Evolutionary conservation across 2,888 invertebrate genomes (phyloP).

Genomic region (Epinotia nisella): DNA sequence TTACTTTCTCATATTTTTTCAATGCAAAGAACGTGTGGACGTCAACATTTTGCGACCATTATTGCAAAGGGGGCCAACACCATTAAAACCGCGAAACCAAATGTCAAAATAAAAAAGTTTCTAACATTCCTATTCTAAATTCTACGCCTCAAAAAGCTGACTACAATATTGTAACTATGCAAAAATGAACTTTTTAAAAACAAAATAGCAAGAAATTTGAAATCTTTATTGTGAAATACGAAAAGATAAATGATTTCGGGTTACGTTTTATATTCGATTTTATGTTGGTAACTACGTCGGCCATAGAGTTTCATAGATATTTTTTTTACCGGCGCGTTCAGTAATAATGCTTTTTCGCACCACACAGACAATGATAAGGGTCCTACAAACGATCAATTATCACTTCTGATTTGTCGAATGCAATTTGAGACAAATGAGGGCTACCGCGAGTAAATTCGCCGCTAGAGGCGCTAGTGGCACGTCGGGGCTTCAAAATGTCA

Average conservation of each 20-base stretch:
- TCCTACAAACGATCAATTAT: too few species aligned
- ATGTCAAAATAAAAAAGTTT: conserved; percentile 49
- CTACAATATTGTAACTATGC: neutral
- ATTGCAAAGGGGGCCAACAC: conserved; percentile 45
- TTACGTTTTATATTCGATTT: neutral
- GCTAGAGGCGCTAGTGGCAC: too few species aligned
- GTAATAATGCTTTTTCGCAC: neutral
- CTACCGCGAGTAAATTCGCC: too few species aligned
- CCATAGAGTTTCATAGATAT: conserved; percentile 31
- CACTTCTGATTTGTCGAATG: too few species aligned
- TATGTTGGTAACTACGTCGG: conserved; percentile 12
- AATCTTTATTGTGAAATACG: neutral
- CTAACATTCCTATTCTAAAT: neutral
- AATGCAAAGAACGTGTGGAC: conserved; percentile 47
- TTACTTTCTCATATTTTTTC: conserved; percentile 45
- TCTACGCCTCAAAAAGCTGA: neutral
- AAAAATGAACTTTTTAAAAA: neutral
- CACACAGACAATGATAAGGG: neutral
- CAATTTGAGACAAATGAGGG: too few species aligned
- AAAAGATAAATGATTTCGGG: neutral
- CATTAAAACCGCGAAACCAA: conserved; percentile 55
- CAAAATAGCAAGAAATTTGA: neutral
- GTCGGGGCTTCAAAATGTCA: too few species aligned
- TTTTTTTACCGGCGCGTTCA: conserved; percentile 2
- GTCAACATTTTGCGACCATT: conserved; percentile 52